Percentiles rank a stretch among this genome's conserved stretches.
phyloP scores from a whole-genome alignment of 2,797 vertebrate genomes.

The Alca torda region DNA sequence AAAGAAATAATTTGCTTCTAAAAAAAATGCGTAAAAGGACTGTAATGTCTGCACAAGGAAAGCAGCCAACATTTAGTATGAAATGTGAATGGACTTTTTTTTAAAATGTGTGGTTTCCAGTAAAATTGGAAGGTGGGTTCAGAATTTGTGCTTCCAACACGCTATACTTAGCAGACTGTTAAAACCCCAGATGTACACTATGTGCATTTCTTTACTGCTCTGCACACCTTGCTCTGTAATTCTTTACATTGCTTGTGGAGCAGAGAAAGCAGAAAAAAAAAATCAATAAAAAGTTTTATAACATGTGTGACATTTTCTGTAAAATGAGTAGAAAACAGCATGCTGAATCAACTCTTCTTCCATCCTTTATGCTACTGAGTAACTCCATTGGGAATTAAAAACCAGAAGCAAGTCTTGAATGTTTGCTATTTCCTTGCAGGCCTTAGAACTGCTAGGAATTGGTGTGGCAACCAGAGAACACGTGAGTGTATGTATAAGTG shows the following conservation, averaged over 20 bases:
- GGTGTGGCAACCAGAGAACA: constrained; percentile 83
- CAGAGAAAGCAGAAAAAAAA: neutral
- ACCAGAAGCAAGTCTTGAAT: neutral
- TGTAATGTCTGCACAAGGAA: neutral
- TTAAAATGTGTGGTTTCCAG: neutral
- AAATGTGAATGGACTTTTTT: neutral
- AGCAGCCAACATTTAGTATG: neutral
- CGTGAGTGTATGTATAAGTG: constrained; percentile 58
- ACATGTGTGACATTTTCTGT: neutral
- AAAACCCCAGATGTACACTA: neutral
- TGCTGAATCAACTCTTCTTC: neutral
- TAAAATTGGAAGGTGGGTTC: neutral
- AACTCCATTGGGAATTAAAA: neutral
- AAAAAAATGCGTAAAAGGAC: neutral
- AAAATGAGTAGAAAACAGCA: neutral
- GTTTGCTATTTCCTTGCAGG: constrained; percentile 68
- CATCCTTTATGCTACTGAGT: neutral
- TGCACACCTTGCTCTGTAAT: neutral
- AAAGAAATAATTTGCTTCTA: neutral
- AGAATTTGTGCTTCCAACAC: neutral
- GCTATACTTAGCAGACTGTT: neutral
- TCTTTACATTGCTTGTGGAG: neutral
- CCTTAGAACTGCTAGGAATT: constrained; percentile 79
- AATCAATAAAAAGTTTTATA: neutral
- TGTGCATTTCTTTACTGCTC: neutral